These are phyloP conservation scores for Drosophila meridiana DNA, from an alignment of 2,888 invertebrate genomes.

Conservation along the genomic window DNA sequence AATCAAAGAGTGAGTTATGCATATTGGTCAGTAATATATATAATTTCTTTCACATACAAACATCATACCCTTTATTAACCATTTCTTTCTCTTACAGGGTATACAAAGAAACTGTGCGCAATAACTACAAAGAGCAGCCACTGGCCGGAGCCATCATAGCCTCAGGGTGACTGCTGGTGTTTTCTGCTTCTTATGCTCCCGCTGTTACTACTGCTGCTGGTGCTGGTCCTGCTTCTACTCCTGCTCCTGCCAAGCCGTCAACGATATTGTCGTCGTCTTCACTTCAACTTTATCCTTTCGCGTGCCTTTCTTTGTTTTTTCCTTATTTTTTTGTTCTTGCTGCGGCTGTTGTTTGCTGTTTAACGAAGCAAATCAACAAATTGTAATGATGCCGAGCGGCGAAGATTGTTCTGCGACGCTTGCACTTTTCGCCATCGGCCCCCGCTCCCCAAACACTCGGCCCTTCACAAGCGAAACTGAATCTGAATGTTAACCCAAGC, in stretches of 20 bases:
- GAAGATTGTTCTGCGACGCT: slow-evolving; percentile 69
- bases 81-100: background rate
- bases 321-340: slow-evolving; percentile 17
- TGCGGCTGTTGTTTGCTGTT: slow-evolving; percentile 71
- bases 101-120: slow-evolving; percentile 15
- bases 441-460: slow-evolving; percentile 3
- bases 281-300: slow-evolving; percentile 69
- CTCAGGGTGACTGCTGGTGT: slow-evolving; percentile 32
- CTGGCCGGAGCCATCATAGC: slow-evolving; percentile 39
- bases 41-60: background rate
- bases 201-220: background rate
- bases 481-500: slow-evolving; percentile 50
- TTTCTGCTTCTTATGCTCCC: slow-evolving; percentile 2
- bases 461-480: slow-evolving; percentile 8
- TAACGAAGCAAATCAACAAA: slow-evolving; percentile 82
- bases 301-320: slow-evolving; percentile 31
- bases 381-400: slow-evolving; percentile 74
- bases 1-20: too few species aligned
- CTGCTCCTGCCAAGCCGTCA: slow-evolving; percentile 40
- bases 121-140: slow-evolving; percentile 52
- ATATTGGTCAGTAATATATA: background rate
- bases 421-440: slow-evolving; percentile 65
- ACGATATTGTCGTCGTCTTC: slow-evolving; percentile 47
- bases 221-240: background rate
- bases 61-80: background rate